Conservation (phyloP, 35 echinoderm and acorn worm genomes). For the Hemicentrotus pulcherrimus region DNA sequence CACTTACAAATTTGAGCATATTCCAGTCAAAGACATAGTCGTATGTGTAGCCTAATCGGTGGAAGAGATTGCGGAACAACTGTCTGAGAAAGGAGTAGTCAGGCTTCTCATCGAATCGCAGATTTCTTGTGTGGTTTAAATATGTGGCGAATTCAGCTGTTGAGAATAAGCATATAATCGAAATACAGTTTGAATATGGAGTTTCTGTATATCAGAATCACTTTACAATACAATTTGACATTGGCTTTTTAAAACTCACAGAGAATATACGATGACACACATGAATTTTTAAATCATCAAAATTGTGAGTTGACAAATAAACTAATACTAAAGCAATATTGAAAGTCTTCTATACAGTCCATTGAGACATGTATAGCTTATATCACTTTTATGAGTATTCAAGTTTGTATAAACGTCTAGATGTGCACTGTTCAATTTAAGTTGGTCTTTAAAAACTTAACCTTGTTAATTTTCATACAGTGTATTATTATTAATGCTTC, state of each 20-base stretch:
- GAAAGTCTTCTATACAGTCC: no score
- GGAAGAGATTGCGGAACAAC: slow-evolving; percentile 99
- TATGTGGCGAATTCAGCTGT: slow-evolving; percentile 91
- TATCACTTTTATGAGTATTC: no score
- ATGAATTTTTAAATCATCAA: no score
- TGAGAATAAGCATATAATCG: not conserved
- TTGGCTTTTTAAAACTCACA: no score
- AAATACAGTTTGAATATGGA: not conserved
- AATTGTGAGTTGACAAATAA: no score
- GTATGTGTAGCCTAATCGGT: slow-evolving; percentile 94
- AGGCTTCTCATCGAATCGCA: slow-evolving; percentile 97
- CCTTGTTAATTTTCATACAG: not conserved
- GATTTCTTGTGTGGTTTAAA: slow-evolving; percentile 89
- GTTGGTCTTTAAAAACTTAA: not conserved
- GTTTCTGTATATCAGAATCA: not conserved
- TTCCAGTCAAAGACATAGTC: slow-evolving; percentile 99
- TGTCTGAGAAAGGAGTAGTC: slow-evolving; percentile 98
- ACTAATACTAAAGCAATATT: no score
- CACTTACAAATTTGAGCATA: slow-evolving; percentile 98
- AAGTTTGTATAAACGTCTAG: no score
- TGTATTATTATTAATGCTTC: not conserved
- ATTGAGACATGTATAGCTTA: no score
- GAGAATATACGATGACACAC: no score
- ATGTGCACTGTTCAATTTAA: no score
- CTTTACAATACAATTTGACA: no score